Evolutionary conservation across 2,888 invertebrate genomes (phyloP).

Genomic region (Clusia tigrina): DNA sequence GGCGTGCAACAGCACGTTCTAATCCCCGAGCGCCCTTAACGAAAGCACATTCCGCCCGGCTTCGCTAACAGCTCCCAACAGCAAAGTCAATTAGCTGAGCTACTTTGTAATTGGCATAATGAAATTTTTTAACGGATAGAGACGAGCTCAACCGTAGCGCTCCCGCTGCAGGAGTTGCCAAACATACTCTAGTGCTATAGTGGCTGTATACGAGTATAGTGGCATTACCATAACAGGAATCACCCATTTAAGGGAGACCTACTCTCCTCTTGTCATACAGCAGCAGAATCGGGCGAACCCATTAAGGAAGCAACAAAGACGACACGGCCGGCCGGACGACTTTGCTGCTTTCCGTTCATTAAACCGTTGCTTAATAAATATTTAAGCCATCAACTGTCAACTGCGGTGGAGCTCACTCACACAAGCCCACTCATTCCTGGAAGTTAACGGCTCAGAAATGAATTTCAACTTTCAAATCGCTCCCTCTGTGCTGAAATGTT

Average conservation of each 20-base stretch:
- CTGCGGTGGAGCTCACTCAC: too few species aligned
- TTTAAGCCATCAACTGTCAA: constrained; percentile 6
- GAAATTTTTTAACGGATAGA: constrained; percentile 48
- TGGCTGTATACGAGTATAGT: constrained; percentile 4
- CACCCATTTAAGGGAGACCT: not conserved
- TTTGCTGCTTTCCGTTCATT: not conserved
- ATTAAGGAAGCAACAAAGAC: not conserved
- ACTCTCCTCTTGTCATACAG: not conserved
- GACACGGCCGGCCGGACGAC: too few species aligned
- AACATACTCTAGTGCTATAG: constrained; percentile 45
- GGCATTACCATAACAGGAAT: constrained; percentile 9
- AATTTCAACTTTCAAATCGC: too few species aligned
- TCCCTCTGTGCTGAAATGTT: too few species aligned
- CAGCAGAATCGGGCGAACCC: too few species aligned
- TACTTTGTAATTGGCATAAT: constrained; percentile 60
- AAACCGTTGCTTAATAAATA: constrained; percentile 6
- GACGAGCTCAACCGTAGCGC: too few species aligned
- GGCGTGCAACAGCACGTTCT: not conserved
- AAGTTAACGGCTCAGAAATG: too few species aligned
- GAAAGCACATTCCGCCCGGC: not conserved
- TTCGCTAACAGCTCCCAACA: constrained; percentile 38
- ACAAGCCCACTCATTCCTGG: too few species aligned
- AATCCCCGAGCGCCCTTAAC: too few species aligned
- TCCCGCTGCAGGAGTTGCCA: too few species aligned
- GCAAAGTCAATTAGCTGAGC: constrained; percentile 59